Evolutionary conservation across 2,113 vertebrate genomes (phyloP).

Genomic region (Poeciliopsis occidentalis): DNA sequence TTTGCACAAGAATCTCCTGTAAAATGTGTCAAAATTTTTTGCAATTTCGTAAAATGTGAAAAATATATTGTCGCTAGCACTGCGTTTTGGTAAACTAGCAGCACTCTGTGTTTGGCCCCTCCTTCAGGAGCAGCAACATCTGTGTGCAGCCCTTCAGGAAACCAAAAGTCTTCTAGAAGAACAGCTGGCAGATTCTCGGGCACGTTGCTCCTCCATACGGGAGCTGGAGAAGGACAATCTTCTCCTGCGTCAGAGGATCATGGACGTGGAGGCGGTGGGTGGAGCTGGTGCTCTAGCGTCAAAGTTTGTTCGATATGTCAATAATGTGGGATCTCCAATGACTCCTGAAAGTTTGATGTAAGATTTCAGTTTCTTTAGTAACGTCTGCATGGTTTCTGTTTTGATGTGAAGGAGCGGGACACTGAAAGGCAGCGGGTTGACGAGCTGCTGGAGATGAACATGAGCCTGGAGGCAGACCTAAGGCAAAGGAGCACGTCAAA

Average conservation of each 20-base stretch:
- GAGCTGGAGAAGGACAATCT: constrained; percentile 87
- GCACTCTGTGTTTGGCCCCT: constrained; percentile 14
- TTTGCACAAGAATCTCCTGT: background rate
- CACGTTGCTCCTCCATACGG: constrained; percentile 80
- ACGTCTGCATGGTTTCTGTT: constrained; percentile 23
- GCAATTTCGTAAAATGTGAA: background rate
- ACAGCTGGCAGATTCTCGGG: constrained; percentile 81
- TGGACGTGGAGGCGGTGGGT: constrained; percentile 83
- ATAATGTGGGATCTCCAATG: too few species aligned
- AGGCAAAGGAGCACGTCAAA: constrained; percentile 56
- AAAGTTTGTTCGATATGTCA: background rate
- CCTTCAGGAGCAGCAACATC: constrained; percentile 86
- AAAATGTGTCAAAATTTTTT: background rate
- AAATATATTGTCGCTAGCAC: background rate
- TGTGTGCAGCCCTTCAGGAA: constrained; percentile 83
- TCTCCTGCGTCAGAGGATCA: constrained; percentile 81
- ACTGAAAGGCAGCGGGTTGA: constrained; percentile 82
- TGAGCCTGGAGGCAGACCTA: constrained; percentile 81
- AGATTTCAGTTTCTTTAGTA: background rate
- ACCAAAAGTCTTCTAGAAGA: constrained; percentile 85
- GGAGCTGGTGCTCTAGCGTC: background rate
- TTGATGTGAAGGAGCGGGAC: constrained; percentile 79
- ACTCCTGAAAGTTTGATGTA: background rate
- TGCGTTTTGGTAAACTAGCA: background rate
- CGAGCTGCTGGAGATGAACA: constrained; percentile 84